Evolutionary conservation across 2,888 invertebrate genomes (phyloP).

Genomic region (Hemithea aestivaria): DNA sequence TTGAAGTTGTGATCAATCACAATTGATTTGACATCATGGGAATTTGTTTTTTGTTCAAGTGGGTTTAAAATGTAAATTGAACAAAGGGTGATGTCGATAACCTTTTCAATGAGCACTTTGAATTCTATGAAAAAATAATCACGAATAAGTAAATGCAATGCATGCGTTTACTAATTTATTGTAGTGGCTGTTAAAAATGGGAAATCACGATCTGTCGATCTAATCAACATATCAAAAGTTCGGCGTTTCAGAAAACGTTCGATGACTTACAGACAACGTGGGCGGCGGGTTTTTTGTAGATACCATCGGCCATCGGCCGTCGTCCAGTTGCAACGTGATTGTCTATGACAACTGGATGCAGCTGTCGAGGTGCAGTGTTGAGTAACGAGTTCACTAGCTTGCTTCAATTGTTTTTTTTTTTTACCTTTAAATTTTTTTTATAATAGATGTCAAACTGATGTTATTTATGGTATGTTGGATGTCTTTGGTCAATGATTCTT

Average conservation of each 20-base stretch:
- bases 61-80: too few relatives aligned
- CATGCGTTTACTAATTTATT: too few relatives aligned
- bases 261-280: slow-evolving; percentile 49
- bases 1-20: slow-evolving; percentile 8
- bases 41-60: background rate
- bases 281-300: slow-evolving; percentile 56
- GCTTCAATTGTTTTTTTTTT: too few relatives aligned
- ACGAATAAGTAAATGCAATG: too few relatives aligned
- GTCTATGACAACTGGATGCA: slow-evolving; percentile 37
- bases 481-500: too few relatives aligned
- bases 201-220: slow-evolving; percentile 11
- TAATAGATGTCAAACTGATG: too few relatives aligned
- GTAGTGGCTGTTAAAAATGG: too few relatives aligned
- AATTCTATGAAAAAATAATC: too few relatives aligned
- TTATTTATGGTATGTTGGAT: too few relatives aligned
- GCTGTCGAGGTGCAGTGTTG: slow-evolving; percentile 47
- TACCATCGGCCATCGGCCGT: slow-evolving; percentile 28
- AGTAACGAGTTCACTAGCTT: slow-evolving; percentile 59
- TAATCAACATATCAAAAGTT: slow-evolving; percentile 23
- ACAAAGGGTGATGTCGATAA: too few relatives aligned
- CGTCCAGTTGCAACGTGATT: slow-evolving; percentile 5
- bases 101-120: too few relatives aligned
- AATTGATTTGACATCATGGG: slow-evolving; percentile 3
- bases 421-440: too few relatives aligned
- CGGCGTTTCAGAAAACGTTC: slow-evolving; percentile 25